A percentile compares a stretch with the other conserved stretches of the same genome.
Conservation (phyloP, 1,140 invertebrate species). For the Drosophila novamexicana region DNA sequence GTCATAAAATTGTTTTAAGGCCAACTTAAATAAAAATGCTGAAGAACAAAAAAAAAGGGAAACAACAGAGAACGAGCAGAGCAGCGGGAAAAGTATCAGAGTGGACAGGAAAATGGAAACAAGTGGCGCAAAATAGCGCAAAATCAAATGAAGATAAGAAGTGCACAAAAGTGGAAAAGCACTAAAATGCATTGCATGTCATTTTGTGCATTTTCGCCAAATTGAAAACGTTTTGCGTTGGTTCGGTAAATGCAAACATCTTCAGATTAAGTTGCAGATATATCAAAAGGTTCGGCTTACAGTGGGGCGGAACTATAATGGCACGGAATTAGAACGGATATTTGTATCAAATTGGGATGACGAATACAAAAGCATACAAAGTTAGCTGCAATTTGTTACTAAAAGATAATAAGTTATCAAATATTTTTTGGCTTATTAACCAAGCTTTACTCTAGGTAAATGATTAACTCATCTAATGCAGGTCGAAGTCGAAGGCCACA, state of each 20-base stretch:
- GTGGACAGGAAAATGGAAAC: constrained; percentile 39
- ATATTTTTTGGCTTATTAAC: no score
- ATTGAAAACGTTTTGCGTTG: constrained; percentile 73
- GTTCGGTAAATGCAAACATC: constrained; percentile 46
- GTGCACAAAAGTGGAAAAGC: constrained; percentile 46
- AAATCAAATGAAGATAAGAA: constrained; percentile 65
- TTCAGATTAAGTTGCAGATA: background rate
- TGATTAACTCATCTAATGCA: no score
- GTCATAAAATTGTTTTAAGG: constrained; percentile 83
- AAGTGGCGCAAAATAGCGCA: constrained; percentile 38
- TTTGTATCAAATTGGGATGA: background rate
- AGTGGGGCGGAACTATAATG: background rate
- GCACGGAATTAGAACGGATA: background rate
- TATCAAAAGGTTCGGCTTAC: background rate
- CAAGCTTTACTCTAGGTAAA: no score
- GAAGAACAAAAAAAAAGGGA: constrained; percentile 2
- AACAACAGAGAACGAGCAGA: background rate
- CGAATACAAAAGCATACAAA: no score
- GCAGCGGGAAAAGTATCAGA: constrained; percentile 16
- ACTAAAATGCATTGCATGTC: constrained; percentile 62
- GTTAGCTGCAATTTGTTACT: no score
- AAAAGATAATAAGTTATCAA: no score
- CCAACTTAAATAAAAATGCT: constrained; percentile 74
- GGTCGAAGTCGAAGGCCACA: no score
- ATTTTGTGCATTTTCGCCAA: constrained; percentile 64